phyloP scores from a whole-genome alignment of 2,113 vertebrate genomes.

The Zosterops lateralis region DNA sequence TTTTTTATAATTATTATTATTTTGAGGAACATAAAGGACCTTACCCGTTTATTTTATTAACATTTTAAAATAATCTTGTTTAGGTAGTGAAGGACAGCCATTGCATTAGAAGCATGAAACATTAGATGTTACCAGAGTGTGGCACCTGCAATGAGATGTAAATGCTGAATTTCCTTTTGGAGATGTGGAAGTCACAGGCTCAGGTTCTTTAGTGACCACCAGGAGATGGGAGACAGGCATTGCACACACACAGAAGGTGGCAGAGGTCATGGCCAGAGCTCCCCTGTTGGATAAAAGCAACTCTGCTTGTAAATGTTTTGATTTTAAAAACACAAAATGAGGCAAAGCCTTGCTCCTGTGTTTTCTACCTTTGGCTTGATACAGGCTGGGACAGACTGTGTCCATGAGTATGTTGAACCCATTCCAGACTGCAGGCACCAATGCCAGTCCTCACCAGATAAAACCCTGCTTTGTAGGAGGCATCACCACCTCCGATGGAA shows the following conservation, averaged over 20 bases:
- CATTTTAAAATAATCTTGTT: background rate
- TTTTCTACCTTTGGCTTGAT: background rate
- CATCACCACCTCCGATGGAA: accelerated
- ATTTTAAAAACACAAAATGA: background rate
- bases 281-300: background rate
- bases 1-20: background rate
- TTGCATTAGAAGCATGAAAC: background rate
- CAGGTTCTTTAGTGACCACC: background rate
- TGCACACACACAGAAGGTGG: background rate
- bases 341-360: background rate
- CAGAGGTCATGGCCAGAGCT: background rate
- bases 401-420: background rate
- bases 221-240: background rate
- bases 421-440: background rate
- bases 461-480: background rate
- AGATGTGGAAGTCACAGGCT: background rate
- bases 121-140: background rate
- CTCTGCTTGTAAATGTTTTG: background rate
- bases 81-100: background rate
- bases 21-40: background rate
- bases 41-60: background rate
- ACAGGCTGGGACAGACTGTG: background rate
- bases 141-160: background rate
- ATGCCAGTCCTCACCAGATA: background rate
- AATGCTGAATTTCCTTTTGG: background rate